These are phyloP conservation scores for Ctenodactylus gundi DNA, from an alignment of 2,113 vertebrate genomes.

Conservation along the genomic window DNA sequence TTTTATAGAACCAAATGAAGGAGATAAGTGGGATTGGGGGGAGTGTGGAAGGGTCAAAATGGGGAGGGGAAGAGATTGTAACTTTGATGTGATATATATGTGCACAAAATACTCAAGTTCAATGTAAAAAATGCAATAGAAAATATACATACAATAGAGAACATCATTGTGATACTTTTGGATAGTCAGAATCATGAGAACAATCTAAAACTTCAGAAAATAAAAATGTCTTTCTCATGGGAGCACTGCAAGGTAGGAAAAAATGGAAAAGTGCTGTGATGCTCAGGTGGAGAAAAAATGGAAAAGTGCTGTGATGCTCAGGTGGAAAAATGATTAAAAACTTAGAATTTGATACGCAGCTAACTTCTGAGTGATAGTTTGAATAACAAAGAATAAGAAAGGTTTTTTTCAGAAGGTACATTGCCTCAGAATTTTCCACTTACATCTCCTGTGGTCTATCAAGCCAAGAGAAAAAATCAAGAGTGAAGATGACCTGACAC, in stretches of 20 bases:
- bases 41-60: no score
- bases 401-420: background rate
- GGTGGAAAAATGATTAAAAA: background rate
- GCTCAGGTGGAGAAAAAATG: background rate
- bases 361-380: background rate
- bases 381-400: background rate
- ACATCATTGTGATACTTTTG: background rate
- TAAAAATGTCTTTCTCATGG: background rate
- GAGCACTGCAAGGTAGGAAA: background rate
- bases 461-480: background rate
- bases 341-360: background rate
- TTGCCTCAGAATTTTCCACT: background rate
- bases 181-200: background rate
- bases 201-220: background rate
- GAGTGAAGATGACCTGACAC: background rate
- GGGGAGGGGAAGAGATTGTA: no score
- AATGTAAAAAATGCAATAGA: no score
- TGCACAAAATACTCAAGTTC: background rate
- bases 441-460: background rate
- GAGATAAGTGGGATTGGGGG: no score
- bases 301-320: background rate
- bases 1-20: no score
- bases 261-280: background rate
- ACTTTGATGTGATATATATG: no score
- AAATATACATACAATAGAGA: background rate